Base-by-base conservation (phyloP, 2,888 invertebrate species). In the Drosophila demipolita region DNA sequence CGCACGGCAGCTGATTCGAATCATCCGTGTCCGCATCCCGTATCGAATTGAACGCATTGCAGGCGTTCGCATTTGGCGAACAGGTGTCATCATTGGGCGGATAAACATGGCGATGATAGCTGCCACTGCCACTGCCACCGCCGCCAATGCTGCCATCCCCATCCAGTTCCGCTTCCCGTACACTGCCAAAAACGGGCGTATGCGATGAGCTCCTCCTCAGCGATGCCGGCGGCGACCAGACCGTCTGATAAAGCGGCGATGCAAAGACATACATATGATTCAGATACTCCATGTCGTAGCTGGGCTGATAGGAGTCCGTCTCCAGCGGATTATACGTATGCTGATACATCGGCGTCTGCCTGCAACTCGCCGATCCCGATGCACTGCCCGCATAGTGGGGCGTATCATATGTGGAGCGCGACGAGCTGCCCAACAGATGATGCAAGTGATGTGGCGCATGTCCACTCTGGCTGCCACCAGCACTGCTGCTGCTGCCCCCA, bases 261-360 rank as follows among this genome's bases (percentile, higher is more conserved):
- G 93, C 93, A 61, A 93, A 93, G 11, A 93, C 93, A 64, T 93
- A 93, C 88, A 93, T 93, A 53, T 92, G 92, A 75, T 93, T 93
- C 20, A 92, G 87, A 62, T 92, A 91, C 79, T 93, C 93, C 79
- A 92, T 92, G 74, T 93, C 93, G 52, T 93, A 93, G 70, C 93
- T 93, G 36, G 93, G 93, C 75, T 92, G 87, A 78, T 93, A 93
- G 20, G 92, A 93, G 80, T 93, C 93, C 53, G 93, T 93, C 83
- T 93, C 93, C 38, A 93, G 72, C 11, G 93, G 93, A 81, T 93
- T 93, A 66, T 93, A 93, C 66, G 93, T 93, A 23, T 92, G 92
- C 77, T 93, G 92, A 76, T 93, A 91, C 91, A 92, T 92, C n/a
- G 93, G 93, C 12, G 93, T 93, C 60, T 93, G 94, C 0, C 92